Percentiles rank a stretch among this genome's conserved stretches.
These are phyloP conservation scores for Etia nguti DNA, from an alignment of 2,113 vertebrate species.

Conservation along the genomic window DNA sequence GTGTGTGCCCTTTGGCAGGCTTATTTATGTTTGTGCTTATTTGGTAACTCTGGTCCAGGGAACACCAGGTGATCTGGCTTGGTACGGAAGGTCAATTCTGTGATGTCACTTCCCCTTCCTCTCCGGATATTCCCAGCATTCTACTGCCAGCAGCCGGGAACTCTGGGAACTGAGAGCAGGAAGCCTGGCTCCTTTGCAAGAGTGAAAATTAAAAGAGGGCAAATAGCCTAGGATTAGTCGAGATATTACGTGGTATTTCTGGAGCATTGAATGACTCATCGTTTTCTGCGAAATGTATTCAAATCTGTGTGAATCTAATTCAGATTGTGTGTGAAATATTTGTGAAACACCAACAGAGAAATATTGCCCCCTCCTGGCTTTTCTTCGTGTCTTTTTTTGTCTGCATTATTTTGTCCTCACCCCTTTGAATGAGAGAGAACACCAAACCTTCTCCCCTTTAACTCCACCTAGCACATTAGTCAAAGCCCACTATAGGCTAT, in stretches of 20 bases:
- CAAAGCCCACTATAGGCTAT: background rate
- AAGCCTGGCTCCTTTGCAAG: conserved; percentile 63
- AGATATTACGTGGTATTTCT: background rate
- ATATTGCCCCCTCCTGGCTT: conserved; percentile 37
- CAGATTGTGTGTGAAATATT: background rate
- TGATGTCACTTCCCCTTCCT: conserved; percentile 79
- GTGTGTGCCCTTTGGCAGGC: background rate
- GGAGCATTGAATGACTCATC: conserved; percentile 6
- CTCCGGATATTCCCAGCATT: conserved; percentile 81
- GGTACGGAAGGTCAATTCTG: conserved; percentile 72
- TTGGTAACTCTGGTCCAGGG: conserved; percentile 37
- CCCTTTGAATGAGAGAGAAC: background rate
- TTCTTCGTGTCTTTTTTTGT: background rate
- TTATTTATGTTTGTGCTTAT: conserved; percentile 14
- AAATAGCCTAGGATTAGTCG: background rate
- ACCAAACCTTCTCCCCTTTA: background rate
- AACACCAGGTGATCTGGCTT: conserved; percentile 73
- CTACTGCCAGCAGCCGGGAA: conserved; percentile 73
- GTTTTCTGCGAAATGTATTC: background rate
- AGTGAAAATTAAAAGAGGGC: background rate
- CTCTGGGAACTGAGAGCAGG: conserved; percentile 72
- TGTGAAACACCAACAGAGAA: background rate
- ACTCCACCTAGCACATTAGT: background rate
- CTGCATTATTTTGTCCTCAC: background rate
- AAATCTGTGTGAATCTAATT: background rate